Percentiles rank a stretch among this genome's conserved stretches.
Evolutionary conservation across 2,113 vertebrate genomes (phyloP).

Genomic region (Orthonyx spaldingii): DNA sequence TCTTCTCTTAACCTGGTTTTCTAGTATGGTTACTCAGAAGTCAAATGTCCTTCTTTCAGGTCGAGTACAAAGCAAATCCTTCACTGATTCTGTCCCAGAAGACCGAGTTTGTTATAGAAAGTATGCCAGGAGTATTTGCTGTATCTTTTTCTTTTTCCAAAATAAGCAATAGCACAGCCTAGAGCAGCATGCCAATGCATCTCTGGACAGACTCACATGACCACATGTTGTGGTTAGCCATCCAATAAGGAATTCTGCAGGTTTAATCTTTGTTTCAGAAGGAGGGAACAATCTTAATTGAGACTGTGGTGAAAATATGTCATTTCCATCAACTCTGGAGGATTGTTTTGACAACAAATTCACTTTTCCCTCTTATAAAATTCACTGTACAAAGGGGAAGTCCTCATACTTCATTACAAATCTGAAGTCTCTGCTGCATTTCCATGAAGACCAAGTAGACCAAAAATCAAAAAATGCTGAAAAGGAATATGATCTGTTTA

Average conservation of each 20-base stretch:
- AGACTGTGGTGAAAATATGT: background rate
- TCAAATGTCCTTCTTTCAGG: background rate
- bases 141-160: background rate
- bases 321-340: background rate
- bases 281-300: background rate
- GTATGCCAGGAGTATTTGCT: background rate
- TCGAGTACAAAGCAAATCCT: background rate
- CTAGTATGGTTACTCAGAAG: background rate
- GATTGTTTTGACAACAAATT: background rate
- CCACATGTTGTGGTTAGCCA: background rate
- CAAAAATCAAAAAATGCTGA: background rate
- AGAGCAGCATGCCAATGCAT: background rate
- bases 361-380: background rate
- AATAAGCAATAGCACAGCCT: background rate
- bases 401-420: background rate
- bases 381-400: background rate
- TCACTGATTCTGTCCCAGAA: background rate
- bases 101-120: background rate
- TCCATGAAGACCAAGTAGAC: background rate
- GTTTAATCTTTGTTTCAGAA: background rate
- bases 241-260: background rate
- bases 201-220: background rate
- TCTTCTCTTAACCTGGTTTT: background rate
- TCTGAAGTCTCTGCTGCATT: background rate
- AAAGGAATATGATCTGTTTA: background rate